Evolutionary conservation across 2,888 invertebrate species (phyloP), one percentile per base, ranked within the genome.

Genomic region (Sesamia inferens): DNA sequence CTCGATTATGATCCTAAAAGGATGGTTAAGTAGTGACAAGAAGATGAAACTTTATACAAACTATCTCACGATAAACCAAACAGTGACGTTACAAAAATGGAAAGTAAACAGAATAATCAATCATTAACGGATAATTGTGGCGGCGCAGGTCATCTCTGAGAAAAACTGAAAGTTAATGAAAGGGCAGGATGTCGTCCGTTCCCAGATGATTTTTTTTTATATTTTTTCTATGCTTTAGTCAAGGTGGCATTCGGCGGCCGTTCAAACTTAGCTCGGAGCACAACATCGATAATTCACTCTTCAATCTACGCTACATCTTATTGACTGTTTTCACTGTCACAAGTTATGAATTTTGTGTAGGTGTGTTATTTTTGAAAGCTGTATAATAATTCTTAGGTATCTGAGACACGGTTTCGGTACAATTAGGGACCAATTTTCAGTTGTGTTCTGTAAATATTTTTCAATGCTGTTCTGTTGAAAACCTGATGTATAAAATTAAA

Each of bases 241-340:
- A 90, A 90, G 92, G 90, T 90, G 88, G 90, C 87, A 89, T 91
- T 90, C 88, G 90, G 87, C 90, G 89, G 90, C 93, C 94, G 95
- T 92, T 94, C 92, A 94, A 96, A 96, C 95, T 94, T 88, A 83
- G 90, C 88, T 89, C 86, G 87, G 90, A 93, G 93, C 94, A 94
- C 92, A 91, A 92, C 95, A 94, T 95, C 93, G 92, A 93, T 95
- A 95, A 95, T 96, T 94, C 93, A 92, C 92, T 94, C 92, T 91
- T 93, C 93, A 92, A 93, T 93, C 92, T 92, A 90, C 88, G 87
- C 87, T 90, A 89, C 88, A 89, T 90, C 86, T 89, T 81, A 64
- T 75, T 75, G 68, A 71, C 78, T 88, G 94, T 95, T 92, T 94
- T 93, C 95, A 94, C 88, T 91, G 78, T 72, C 68, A 58, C 22